Base-by-base conservation (phyloP, 2,113 vertebrate species). In the Synchiropus splendidus region DNA sequence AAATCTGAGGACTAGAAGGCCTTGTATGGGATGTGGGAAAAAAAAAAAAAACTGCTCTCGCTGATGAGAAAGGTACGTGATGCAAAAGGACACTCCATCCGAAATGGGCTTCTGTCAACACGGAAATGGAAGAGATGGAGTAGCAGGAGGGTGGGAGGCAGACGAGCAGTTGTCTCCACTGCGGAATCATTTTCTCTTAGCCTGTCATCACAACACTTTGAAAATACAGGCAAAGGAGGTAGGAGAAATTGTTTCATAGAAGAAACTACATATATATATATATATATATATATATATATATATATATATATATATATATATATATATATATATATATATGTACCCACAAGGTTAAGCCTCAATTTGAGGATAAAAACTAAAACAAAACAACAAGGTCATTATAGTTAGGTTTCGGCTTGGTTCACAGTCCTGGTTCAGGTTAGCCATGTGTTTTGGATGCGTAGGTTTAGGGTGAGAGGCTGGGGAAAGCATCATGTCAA, bases 61-160 rank as follows among this genome's bases (percentile, higher is more conserved):
- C 71, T 78, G 75, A 79, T 80, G 74, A 73, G 73, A 77, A 75
- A 72, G 73, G 72, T 75, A 64, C 67, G 74, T 82, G 79, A 82
- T 59, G 68, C 68, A 64, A 70, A 82, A 83, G 78, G 80, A 83
- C 73, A 75, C 67, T 81, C 62, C 70, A 75, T 82, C 78, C 79
- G 58, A 78, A 75, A 77, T 58, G 51, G 48, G 58, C 55, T 63
- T 72, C 70, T 71, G 75, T 75, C 67, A 61, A 62, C 60, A 50
- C 54, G 43, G 62, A 56, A 54, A 72, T 58, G 52, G 31, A 59
- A 38, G 56, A 50, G 54, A 63, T 52, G 39, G 50, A 64, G 64
- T 21, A 12, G 61, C 33, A 58, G 54, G 58, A 46, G 35, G 30
- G 11, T 10, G 43, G 42, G 51, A 34, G 57, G 45, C 42, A 35